Evolutionary conservation across 2,113 vertebrate genomes (phyloP).

Genomic region (Upupa epops): DNA sequence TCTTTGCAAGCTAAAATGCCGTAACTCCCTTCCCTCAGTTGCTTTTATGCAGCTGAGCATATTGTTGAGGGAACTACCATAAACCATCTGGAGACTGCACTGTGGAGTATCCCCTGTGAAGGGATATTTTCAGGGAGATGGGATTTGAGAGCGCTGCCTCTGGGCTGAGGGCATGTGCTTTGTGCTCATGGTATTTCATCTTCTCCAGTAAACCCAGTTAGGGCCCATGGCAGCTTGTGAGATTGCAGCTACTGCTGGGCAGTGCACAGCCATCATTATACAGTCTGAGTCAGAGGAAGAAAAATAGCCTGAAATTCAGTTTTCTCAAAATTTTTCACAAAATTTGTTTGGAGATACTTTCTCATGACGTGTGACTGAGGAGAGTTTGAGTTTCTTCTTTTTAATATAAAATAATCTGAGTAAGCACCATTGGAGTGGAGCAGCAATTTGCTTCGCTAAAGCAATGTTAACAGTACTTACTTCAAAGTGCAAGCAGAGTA

Average conservation of each 20-base stretch:
- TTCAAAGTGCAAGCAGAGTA: not conserved
- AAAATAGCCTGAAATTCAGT: not conserved
- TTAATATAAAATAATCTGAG: not conserved
- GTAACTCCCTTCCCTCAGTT: not conserved
- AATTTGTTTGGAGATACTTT: not conserved
- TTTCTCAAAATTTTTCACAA: not conserved
- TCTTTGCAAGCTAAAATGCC: not conserved
- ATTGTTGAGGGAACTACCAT: not conserved
- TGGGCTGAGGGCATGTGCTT: not conserved
- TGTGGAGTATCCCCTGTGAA: not conserved
- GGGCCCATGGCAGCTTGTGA: not conserved
- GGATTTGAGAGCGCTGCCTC: not conserved
- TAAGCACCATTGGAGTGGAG: not conserved
- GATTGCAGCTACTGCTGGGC: not conserved
- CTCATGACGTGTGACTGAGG: not conserved
- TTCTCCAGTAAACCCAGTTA: not conserved
- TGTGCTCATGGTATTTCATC: not conserved
- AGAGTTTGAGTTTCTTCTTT: not conserved
- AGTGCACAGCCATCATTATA: fast-evolving
- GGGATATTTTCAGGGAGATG: not conserved
- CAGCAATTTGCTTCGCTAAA: not conserved
- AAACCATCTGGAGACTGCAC: not conserved
- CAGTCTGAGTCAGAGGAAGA: not conserved
- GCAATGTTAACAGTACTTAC: fast-evolving
- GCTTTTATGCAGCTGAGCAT: not conserved